These are phyloP conservation scores for Protobothrops mucrosquamatus DNA, from an alignment of 2,113 vertebrate genomes.

Conservation along the genomic window DNA sequence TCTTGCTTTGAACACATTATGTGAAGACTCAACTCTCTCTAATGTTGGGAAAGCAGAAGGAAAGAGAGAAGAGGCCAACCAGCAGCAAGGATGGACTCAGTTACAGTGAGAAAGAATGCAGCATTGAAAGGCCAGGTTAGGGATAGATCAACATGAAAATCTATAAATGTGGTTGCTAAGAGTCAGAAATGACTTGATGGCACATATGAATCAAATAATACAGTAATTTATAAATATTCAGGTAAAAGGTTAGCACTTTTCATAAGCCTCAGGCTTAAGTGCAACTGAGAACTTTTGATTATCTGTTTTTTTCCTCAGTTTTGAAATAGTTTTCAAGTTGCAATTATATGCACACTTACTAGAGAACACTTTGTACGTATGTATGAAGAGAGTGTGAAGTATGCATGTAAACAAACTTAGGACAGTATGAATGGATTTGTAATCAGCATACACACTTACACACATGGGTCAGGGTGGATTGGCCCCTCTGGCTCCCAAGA, in stretches of 20 bases:
- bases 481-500: not conserved
- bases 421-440: not conserved
- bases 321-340: conserved; percentile 10
- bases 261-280: conserved; percentile 39
- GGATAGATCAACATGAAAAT: not conserved
- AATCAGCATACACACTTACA: not conserved
- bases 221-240: not conserved
- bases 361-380: not conserved
- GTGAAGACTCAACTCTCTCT: not conserved
- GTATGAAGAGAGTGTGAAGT: not conserved
- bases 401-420: not conserved
- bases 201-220: not conserved
- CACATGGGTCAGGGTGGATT: not conserved
- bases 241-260: conserved; percentile 30
- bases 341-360: not conserved
- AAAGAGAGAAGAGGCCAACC: not conserved
- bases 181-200: not conserved
- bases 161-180: not conserved
- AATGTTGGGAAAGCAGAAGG: not conserved
- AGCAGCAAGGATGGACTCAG: not conserved
- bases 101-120: not conserved
- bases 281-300: conserved; percentile 36
- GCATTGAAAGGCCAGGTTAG: not conserved
- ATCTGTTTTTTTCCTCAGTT: not conserved
- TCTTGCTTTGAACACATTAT: not conserved